Evolutionary conservation across 2,797 vertebrate genomes (phyloP).

Genomic region (Hafferia zeledoni): DNA sequence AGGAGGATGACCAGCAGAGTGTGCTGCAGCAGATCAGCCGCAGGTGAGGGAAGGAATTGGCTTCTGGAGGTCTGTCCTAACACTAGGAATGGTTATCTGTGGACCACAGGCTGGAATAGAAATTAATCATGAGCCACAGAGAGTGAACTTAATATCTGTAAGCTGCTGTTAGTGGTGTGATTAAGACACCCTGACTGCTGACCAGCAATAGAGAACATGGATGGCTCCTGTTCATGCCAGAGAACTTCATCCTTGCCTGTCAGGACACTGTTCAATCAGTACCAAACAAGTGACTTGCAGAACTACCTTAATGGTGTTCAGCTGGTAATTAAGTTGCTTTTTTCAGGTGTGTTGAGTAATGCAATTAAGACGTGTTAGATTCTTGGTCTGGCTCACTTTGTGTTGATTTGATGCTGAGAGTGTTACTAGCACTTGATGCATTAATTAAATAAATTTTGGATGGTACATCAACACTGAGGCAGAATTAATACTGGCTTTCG

Average conservation of each 20-base stretch:
- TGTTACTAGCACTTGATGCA: not conserved
- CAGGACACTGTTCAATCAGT: not conserved
- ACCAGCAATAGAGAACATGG: not conserved
- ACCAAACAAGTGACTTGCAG: not conserved
- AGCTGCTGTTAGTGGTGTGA: not conserved
- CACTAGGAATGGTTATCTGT: not conserved
- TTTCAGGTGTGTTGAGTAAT: not conserved
- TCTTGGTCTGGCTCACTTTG: not conserved
- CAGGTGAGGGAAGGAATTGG: constrained; percentile 75
- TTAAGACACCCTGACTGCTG: not conserved
- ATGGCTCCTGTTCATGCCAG: not conserved
- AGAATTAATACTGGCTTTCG: not conserved
- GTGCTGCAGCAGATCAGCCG: constrained; percentile 88
- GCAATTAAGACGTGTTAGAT: not conserved
- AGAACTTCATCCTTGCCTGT: not conserved
- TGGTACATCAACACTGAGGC: not conserved
- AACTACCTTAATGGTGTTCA: not conserved
- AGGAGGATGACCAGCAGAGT: constrained; percentile 95
- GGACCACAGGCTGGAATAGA: not conserved
- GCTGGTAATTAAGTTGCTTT: not conserved
- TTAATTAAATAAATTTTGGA: not conserved
- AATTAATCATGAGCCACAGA: not conserved
- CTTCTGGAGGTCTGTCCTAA: not conserved
- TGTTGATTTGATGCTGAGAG: not conserved
- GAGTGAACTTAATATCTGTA: not conserved